Base-by-base conservation (phyloP, 1,140 invertebrate species). In the Lysiphlebus fabarum region DNA sequence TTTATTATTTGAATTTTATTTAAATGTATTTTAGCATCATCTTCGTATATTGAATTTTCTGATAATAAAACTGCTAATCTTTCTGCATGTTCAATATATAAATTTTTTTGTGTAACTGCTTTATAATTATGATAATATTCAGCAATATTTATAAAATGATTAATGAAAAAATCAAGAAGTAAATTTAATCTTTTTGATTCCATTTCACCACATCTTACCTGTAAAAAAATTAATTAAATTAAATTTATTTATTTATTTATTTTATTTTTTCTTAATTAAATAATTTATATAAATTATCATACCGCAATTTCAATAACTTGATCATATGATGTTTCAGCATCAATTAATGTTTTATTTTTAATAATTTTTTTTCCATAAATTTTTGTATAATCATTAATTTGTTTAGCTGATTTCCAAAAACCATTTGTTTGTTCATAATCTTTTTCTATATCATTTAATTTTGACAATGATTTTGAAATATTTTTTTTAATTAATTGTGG, bases 11-110 rank as follows among this genome's bases (percentile, higher is more conserved):
- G 68, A 36, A 86, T 81, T 2, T 78, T 75, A 8, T 79, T 73
- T 6, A 79, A 63, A 68, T 82, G 84, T 43, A 81, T 76, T 41
- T 73, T 72, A 0, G 82, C 84, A 10, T 78, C 71, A 0, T 65
- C 66, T 43, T 83, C 80, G 17, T 78, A 78, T 41, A 72, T 75
- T 4, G 77, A 74, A 47, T 82, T 75, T 14, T 88, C 86, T 40
- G 80, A 76, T 11, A 91, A 76, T 0, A 91, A 70, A 47, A 81
- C 79, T 26, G 83, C 82, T 4, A 92, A 75, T 54, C 88, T 81
- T 54, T 84, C 82, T 1, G 86, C 84, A 63, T 91, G 89, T 50
- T 86, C 81, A 9, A 90, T 70, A 61, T 89, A 90, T 17, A 86
- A 81, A 2, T 81, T 72, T 36, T 85, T 85, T 65, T 87, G 83